These are phyloP conservation scores for Theretra japonica DNA, from an alignment of 2,888 invertebrate genomes.

Conservation along the genomic window DNA sequence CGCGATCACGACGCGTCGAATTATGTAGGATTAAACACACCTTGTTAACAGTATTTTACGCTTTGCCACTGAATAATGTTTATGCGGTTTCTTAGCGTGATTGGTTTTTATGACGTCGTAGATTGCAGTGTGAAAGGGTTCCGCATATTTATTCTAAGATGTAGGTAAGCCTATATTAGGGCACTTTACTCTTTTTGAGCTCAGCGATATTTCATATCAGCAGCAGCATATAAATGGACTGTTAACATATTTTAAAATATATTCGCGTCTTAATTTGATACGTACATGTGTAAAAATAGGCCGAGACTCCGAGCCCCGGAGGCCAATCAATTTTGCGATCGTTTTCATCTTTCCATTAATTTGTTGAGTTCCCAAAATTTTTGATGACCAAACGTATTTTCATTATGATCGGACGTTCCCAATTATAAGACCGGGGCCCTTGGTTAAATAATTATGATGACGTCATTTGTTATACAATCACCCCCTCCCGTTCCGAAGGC, in stretches of 20 bases:
- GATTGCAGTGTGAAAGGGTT: background rate
- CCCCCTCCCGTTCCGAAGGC: slow-evolving; percentile 18
- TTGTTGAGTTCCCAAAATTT: slow-evolving; percentile 20
- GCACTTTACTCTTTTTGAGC: background rate
- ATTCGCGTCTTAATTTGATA: background rate
- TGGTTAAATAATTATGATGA: slow-evolving; percentile 28
- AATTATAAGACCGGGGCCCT: slow-evolving; percentile 24
- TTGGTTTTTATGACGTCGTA: slow-evolving; percentile 10
- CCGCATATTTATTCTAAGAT: background rate
- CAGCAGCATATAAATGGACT: background rate
- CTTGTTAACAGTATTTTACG: slow-evolving; percentile 22
- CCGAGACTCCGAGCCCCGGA: background rate
- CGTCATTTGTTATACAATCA: slow-evolving; percentile 21
- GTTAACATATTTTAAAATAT: background rate
- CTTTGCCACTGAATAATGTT: slow-evolving; percentile 12
- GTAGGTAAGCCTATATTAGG: too few species aligned
- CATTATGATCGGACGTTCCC: slow-evolving; percentile 16
- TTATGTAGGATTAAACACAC: slow-evolving; percentile 17
- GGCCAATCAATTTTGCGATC: background rate
- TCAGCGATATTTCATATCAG: background rate
- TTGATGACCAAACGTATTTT: slow-evolving; percentile 16
- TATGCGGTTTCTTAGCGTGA: background rate
- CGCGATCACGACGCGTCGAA: slow-evolving; percentile 50
- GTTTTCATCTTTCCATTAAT: slow-evolving; percentile 22
- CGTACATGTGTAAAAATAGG: background rate